Evolutionary conservation across 2,113 vertebrate genomes (phyloP).

Genomic region (Numenius arquata): DNA sequence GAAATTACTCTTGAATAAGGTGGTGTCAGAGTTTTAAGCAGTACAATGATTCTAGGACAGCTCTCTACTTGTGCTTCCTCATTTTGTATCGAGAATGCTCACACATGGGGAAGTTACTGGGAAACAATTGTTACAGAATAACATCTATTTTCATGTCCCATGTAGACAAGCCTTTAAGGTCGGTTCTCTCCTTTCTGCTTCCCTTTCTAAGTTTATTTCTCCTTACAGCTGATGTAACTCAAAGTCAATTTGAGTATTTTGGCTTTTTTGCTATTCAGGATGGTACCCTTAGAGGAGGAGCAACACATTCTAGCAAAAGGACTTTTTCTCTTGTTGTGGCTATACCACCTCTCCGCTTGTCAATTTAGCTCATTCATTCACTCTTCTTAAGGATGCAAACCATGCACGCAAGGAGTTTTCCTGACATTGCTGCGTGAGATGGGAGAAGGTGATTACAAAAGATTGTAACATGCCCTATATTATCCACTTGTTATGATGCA

Average conservation of each 20-base stretch:
- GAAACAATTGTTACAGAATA: neutral
- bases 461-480: neutral
- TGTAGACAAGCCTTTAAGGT: neutral
- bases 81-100: neutral
- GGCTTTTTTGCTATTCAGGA: neutral
- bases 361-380: neutral
- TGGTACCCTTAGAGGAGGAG: neutral
- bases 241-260: neutral
- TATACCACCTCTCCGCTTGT: neutral
- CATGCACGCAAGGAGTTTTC: neutral
- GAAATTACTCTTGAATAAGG: conserved; percentile 37
- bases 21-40: conserved; percentile 20
- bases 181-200: neutral
- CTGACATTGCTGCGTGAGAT: neutral
- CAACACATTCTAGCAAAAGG: neutral
- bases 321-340: neutral
- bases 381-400: neutral
- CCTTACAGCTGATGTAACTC: neutral
- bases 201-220: neutral
- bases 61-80: neutral
- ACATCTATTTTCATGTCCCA: neutral
- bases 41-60: neutral
- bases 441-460: neutral
- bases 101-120: neutral
- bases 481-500: neutral